Percentiles rank a stretch among this genome's conserved stretches.
These are phyloP conservation scores for Apis cerana DNA, from an alignment of 1,140 invertebrate species.

Conservation along the genomic window DNA sequence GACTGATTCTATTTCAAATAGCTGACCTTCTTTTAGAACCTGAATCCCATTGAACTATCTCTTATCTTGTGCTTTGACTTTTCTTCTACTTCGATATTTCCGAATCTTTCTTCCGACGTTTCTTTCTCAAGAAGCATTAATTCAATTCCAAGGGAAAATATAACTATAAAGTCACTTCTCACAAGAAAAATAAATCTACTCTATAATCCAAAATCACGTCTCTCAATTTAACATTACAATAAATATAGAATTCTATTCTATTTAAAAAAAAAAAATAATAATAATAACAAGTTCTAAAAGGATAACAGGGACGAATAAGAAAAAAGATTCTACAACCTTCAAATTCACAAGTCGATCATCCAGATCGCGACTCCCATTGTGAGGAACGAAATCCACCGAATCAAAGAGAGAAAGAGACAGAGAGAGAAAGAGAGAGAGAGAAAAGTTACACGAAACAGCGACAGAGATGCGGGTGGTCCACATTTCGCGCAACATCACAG, in stretches of 20 bases:
- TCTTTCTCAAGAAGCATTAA: neutral
- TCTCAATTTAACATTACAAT: no score
- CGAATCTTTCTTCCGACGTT: neutral
- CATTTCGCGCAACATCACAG: no score
- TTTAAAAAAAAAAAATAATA: neutral
- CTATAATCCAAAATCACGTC: neutral
- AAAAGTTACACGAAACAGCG: neutral
- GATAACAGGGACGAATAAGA: no score
- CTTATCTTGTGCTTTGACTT: neutral
- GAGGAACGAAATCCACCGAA: neutral
- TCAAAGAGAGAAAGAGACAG: neutral
- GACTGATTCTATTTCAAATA: neutral
- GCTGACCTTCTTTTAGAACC: neutral
- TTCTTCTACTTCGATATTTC: neutral
- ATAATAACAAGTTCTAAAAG: no score
- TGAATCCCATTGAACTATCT: neutral
- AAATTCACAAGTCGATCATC: conserved; percentile 4
- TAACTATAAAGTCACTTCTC: neutral
- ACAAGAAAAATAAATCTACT: neutral
- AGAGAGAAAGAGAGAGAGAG: neutral
- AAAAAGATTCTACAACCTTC: neutral
- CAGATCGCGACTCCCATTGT: neutral
- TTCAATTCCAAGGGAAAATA: neutral
- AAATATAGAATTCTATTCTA: neutral
- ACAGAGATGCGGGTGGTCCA: neutral